Conservation (phyloP, 2,888 invertebrate genomes). For the Agrochola lota region DNA sequence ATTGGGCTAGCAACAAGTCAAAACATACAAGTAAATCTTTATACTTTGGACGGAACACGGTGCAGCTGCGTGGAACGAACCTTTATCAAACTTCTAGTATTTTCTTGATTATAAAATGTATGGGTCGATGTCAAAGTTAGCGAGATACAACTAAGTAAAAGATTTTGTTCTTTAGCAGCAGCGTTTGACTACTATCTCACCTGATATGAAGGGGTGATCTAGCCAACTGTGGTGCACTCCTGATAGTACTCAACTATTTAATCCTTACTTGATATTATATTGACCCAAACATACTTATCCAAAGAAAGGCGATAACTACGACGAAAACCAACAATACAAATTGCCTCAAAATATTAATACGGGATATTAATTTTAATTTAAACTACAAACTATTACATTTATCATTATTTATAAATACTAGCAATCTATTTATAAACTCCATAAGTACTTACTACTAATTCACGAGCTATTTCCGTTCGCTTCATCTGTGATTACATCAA, state of each 20-base stretch:
- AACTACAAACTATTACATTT: not conserved
- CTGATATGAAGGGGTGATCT: not conserved
- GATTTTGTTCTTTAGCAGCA: not conserved
- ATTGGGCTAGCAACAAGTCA: slow-evolving; percentile 8
- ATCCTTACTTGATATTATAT: not conserved
- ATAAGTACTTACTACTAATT: not conserved
- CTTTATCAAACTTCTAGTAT: not conserved
- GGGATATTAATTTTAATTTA: not conserved
- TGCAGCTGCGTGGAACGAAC: not conserved
- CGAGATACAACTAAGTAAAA: not conserved
- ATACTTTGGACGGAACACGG: not conserved
- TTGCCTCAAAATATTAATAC: not conserved
- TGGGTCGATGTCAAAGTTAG: not conserved
- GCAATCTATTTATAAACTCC: slow-evolving; percentile 7
- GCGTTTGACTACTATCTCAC: not conserved
- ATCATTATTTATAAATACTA: not conserved
- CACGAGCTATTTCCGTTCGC: slow-evolving; percentile 2
- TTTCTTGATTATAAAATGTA: not conserved
- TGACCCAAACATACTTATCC: not conserved
- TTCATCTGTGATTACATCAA: slow-evolving; percentile 30
- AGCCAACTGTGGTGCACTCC: not conserved
- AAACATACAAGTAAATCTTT: not conserved
- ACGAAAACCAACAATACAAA: not conserved
- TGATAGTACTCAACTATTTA: not conserved
- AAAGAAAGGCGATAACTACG: not conserved